A percentile compares a stretch with the other conserved stretches of the same genome.
phyloP scores from a whole-genome alignment of 1,140 invertebrate species.

The Solenopsis fugax region DNA sequence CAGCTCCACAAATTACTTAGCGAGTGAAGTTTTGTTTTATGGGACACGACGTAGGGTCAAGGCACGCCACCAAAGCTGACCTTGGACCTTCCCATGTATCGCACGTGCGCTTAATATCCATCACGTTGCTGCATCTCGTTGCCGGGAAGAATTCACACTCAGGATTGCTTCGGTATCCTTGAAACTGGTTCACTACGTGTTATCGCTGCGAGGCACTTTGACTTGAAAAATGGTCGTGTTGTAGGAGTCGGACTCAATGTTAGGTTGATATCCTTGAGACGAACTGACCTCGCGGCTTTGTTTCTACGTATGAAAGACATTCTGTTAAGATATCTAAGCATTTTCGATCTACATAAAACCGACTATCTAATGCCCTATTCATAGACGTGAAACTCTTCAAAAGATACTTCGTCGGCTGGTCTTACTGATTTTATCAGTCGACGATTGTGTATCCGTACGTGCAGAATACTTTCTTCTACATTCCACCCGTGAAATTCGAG shows the following conservation, averaged over 20 bases:
- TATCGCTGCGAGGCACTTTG: constrained; percentile 40
- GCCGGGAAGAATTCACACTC: constrained; percentile 1
- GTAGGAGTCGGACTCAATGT: constrained; percentile 17
- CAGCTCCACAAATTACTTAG: not conserved
- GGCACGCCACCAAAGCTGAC: constrained; percentile 17
- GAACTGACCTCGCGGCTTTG: not conserved
- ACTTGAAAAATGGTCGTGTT: constrained; percentile 44
- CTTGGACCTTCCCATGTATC: constrained; percentile 42
- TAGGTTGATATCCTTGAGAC: constrained; percentile 47
- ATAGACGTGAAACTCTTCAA: constrained; percentile 1
- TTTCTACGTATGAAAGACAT: not conserved
- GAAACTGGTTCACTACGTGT: constrained; percentile 50
- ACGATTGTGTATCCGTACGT: not conserved
- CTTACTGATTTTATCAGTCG: not conserved
- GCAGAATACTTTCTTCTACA: constrained; percentile 1
- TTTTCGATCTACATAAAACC: not conserved
- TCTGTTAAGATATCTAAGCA: constrained; percentile 21
- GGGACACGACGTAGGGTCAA: not conserved
- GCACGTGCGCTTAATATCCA: constrained; percentile 22
- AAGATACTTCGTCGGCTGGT: not conserved
- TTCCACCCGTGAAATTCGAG: not conserved
- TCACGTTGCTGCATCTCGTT: constrained; percentile 37
- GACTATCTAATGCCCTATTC: not conserved
- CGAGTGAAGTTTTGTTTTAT: constrained; percentile 10
- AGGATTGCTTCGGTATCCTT: constrained; percentile 41